Base-by-base conservation (phyloP, 2,888 invertebrate species). In the Thalpophila matura region DNA sequence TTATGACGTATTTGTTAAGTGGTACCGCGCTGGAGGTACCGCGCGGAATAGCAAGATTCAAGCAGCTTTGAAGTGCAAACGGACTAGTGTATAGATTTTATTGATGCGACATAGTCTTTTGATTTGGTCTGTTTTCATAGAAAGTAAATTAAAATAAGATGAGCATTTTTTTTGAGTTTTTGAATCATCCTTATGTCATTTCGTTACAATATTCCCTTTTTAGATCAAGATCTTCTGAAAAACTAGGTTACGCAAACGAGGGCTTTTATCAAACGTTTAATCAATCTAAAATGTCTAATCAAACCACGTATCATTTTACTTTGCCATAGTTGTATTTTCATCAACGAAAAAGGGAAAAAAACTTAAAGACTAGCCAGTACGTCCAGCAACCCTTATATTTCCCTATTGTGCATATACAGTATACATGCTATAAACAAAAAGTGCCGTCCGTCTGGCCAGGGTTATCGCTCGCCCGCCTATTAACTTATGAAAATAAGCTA, bases 401-500 rank as follows among this genome's bases (percentile, higher is more conserved):
- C 56, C 46, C 57, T 62, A 62, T 57, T 78, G 77, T 71, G 64
- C 71, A 74, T 66, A 78, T 83, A 82, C 81, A 54, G 49, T 29
- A 33, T 83, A 59, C 37, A 46, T 27, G 83, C 82, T 81, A 86
- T 86, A 85, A 85, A 87, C 82, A 86, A 87, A 81, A 83, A 76
- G 61, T 40, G 63, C 59, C 79, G 81, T 84, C 75, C 75, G 80
- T 82, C 77, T 70, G 81, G 65, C 50, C 78, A 55, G 59, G 75
- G 80, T 78, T 79, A 74, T 80, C 59, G 70, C 60, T 78, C 56
- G 62, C 45, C 82, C 83, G 82, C 87, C 94, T 94, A 93, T 94
- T 94, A 94, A 94, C 93, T 93, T 94, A 94, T 93, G 93, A 94
- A 94, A 94, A 94, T 94, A 94, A 93, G 93, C 90, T 93, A 90